phyloP scores from a whole-genome alignment of 2,888 invertebrate species.

The Plutella xylostella region DNA sequence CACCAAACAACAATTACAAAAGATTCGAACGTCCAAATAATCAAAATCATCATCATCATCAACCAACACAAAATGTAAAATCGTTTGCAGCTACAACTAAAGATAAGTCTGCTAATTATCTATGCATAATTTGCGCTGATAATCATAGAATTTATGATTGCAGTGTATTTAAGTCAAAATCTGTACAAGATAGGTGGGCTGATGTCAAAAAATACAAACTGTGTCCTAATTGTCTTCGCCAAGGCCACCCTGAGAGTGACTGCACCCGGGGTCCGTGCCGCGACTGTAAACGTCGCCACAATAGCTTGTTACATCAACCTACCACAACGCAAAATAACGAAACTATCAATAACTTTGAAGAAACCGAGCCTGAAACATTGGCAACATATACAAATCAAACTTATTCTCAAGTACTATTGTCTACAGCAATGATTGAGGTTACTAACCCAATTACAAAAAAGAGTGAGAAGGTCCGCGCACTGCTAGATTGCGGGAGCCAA shows the following conservation, averaged over 20 bases:
- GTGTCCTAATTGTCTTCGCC: slow-evolving; percentile 7
- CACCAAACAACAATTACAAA: too few relatives aligned
- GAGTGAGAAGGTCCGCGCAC: slow-evolving; percentile 6
- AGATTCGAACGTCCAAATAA: not conserved
- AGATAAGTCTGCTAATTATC: too few relatives aligned
- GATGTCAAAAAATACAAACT: slow-evolving; percentile 6
- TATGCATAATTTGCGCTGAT: slow-evolving; percentile 8
- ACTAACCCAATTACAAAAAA: slow-evolving; percentile 14
- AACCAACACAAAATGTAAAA: too few relatives aligned
- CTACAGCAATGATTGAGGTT: slow-evolving; percentile 14
- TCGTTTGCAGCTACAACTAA: not conserved
- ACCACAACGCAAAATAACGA: not conserved
- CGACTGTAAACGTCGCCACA: not conserved
- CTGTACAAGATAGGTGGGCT: slow-evolving; percentile 1
- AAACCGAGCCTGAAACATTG: too few relatives aligned
- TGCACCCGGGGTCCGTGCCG: not conserved
- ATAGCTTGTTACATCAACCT: not conserved
- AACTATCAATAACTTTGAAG: too few relatives aligned
- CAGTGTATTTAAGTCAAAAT: slow-evolving; percentile 6
- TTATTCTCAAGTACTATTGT: slow-evolving; percentile 13
- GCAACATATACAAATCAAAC: too few relatives aligned
- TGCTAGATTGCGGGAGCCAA: slow-evolving; percentile 16
- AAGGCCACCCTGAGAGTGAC: not conserved
- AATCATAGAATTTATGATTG: slow-evolving; percentile 12
- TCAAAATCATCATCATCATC: not conserved